phyloP scores from a whole-genome alignment of 2,113 vertebrate genomes.

The Haemorhous mexicanus region DNA sequence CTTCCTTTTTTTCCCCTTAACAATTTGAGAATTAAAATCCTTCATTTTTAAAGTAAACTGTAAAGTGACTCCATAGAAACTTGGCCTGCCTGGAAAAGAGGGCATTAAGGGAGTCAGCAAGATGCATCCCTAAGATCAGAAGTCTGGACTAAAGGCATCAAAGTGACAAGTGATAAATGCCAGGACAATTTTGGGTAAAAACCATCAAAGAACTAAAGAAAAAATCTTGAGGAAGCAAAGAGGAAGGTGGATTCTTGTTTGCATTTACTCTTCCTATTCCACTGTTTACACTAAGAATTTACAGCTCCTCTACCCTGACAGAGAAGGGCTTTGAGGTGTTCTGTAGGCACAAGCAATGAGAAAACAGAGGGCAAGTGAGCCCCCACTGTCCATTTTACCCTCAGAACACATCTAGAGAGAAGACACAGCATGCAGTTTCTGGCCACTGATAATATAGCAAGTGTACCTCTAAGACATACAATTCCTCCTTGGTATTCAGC shows the following conservation, averaged over 20 bases:
- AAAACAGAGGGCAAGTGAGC: not conserved
- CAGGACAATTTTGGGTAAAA: not conserved
- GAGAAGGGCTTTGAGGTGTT: not conserved
- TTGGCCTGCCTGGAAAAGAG: not conserved
- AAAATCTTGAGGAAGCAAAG: not conserved
- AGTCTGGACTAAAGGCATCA: not conserved
- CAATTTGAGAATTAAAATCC: not conserved
- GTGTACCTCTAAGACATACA: not conserved
- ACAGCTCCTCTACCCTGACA: not conserved
- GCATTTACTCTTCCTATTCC: not conserved
- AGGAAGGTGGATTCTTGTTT: not conserved
- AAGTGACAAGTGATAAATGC: not conserved
- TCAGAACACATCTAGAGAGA: not conserved
- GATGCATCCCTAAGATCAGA: not conserved
- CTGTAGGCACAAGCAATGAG: not conserved
- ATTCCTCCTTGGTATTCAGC: not conserved
- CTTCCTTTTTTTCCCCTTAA: not conserved
- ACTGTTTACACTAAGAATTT: not conserved
- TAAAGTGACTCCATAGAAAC: not conserved
- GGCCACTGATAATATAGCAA: not conserved
- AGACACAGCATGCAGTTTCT: not conserved
- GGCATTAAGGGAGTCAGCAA: not conserved
- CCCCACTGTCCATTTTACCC: not conserved
- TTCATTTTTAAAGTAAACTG: not conserved
- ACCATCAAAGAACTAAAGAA: not conserved